Percentiles rank a stretch among this genome's conserved stretches.
Evolutionary conservation across 2,113 vertebrate species (phyloP).

Genomic region (Mixornis gularis): DNA sequence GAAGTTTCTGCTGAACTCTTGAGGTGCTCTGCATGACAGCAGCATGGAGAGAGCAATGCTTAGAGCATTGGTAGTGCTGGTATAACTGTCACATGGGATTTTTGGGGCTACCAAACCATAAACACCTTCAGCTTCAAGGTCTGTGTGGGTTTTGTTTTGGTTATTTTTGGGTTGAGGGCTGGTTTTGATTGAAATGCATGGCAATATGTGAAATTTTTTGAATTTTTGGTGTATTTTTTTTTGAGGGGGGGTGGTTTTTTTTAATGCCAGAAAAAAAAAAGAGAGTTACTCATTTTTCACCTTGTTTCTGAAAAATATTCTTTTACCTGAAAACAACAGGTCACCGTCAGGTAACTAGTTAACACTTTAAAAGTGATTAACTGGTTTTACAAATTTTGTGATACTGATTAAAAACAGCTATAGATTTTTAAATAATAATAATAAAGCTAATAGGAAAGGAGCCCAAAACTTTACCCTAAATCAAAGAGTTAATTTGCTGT

Average conservation of each 20-base stretch:
- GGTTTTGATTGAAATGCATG: background rate
- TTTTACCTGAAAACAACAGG: background rate
- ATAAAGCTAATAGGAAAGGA: background rate
- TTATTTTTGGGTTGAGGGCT: rapidly evolving
- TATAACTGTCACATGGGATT: background rate
- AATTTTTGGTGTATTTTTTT: no score
- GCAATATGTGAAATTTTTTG: background rate
- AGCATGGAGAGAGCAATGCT: background rate
- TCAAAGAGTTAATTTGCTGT: background rate
- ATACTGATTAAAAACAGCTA: background rate
- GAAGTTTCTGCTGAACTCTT: background rate
- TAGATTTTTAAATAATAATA: background rate
- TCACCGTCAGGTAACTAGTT: background rate
- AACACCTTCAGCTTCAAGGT: background rate
- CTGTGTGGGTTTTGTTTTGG: background rate
- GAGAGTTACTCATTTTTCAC: background rate
- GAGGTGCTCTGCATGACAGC: background rate
- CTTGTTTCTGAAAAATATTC: background rate
- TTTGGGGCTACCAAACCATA: background rate
- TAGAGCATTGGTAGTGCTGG: rapidly evolving
- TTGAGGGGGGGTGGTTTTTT: background rate
- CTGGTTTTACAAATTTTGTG: background rate
- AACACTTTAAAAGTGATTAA: background rate
- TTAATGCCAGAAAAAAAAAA: background rate
- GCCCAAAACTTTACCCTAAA: background rate